A percentile compares a stretch with the other conserved stretches of the same genome.
Conservation (phyloP, 2,888 invertebrate species). For the Allacma fusca region DNA sequence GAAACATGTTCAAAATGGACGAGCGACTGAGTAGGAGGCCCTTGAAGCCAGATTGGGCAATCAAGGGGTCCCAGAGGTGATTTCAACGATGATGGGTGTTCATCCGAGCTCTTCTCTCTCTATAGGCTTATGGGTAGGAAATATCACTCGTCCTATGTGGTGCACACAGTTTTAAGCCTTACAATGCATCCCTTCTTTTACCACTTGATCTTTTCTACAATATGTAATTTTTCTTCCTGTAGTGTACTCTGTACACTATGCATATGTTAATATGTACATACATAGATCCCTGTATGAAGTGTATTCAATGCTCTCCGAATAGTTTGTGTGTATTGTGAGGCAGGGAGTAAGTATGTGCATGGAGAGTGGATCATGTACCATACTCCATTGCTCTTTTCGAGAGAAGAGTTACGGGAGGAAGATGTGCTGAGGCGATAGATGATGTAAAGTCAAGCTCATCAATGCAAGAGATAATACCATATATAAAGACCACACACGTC, state of each 20-base stretch:
- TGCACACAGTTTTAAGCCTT: neutral
- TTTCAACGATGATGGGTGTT: constrained; percentile 49
- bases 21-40: constrained; percentile 49
- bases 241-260: too few relatives aligned
- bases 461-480: constrained; percentile 33
- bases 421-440: constrained; percentile 32
- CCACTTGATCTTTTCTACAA: too few relatives aligned
- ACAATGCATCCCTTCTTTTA: neutral
- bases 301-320: too few relatives aligned
- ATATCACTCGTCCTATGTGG: neutral
- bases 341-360: too few relatives aligned
- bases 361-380: neutral
- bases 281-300: too few relatives aligned
- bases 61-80: constrained; percentile 48
- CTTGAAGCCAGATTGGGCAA: constrained; percentile 52
- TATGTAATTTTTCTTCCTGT: too few relatives aligned
- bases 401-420: constrained; percentile 21
- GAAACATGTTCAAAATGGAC: constrained; percentile 50
- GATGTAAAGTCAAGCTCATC: constrained; percentile 28
- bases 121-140: constrained; percentile 22
- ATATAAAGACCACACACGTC: constrained; percentile 59
- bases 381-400: constrained; percentile 6
- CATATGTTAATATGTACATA: too few relatives aligned
- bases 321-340: too few relatives aligned
- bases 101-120: constrained; percentile 34